A percentile compares a stretch with the other conserved stretches of the same genome.
Conservation (phyloP, 1,140 invertebrate species). For the Gonioctena quinquepunctata region DNA sequence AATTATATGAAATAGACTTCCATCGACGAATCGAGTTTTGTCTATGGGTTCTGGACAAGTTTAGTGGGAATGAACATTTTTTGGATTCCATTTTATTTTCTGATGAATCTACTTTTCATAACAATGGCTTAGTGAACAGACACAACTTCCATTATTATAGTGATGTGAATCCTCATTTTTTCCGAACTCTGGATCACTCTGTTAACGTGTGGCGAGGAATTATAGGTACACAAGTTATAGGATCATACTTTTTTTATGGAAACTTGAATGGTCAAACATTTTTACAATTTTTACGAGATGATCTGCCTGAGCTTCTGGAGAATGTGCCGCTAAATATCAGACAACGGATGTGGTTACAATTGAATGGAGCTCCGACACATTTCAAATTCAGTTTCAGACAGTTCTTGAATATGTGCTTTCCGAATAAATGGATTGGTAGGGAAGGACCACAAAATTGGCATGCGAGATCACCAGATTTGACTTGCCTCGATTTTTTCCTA, state of each 20-base stretch:
- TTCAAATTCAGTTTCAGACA: background rate
- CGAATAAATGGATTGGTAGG: too few relatives aligned
- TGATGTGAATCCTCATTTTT: too few relatives aligned
- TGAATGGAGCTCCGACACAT: background rate
- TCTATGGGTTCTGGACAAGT: background rate
- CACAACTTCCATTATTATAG: too few relatives aligned
- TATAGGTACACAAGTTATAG: background rate
- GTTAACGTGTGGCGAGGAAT: background rate
- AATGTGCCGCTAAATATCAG: background rate
- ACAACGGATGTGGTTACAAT: background rate
- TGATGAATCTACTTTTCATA: too few relatives aligned
- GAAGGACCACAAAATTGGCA: too few relatives aligned
- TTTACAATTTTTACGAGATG: background rate
- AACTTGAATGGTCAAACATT: background rate
- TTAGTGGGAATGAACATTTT: too few relatives aligned
- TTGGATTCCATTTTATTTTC: too few relatives aligned
- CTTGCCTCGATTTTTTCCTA: too few relatives aligned
- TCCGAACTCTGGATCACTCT: background rate
- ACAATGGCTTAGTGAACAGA: too few relatives aligned
- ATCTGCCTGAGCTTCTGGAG: background rate
- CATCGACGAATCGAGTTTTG: background rate
- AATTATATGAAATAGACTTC: background rate
- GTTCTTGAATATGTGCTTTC: too few relatives aligned
- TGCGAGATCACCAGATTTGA: too few relatives aligned
- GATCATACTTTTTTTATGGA: background rate